These are phyloP conservation scores for Acrobasis suavella DNA, from an alignment of 2,888 invertebrate genomes.

Conservation along the genomic window DNA sequence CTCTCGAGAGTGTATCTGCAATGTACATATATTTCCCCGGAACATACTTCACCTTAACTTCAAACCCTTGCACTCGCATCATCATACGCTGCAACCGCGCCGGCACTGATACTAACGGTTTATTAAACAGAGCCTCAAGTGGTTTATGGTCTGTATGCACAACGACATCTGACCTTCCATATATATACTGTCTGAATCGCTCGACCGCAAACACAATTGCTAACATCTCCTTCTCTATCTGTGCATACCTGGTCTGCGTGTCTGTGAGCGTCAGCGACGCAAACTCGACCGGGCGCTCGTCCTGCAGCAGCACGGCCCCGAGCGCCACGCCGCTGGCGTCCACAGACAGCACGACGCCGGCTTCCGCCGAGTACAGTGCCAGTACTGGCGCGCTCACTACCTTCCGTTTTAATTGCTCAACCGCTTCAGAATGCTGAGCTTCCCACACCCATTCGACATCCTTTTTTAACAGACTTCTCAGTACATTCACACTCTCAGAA, in stretches of 20 bases:
- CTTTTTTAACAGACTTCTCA: conserved; percentile 26
- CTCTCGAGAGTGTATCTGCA: conserved; percentile 32
- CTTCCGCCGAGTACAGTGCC: conserved; percentile 19
- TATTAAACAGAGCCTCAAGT: conserved; percentile 37
- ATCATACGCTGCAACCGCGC: conserved; percentile 33
- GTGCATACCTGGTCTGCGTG: conserved; percentile 32
- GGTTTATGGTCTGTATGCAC: conserved; percentile 43
- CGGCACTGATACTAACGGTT: conserved; percentile 32
- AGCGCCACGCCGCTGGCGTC: conserved; percentile 37
- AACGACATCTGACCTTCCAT: conserved; percentile 30
- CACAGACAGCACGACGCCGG: conserved; percentile 32
- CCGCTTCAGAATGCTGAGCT: background rate
- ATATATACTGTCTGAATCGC: conserved; percentile 39
- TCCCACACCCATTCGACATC: conserved; percentile 34
- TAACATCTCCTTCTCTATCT: conserved; percentile 42
- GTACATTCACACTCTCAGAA: conserved; percentile 26
- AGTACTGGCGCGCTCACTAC: conserved; percentile 29
- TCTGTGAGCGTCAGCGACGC: conserved; percentile 23
- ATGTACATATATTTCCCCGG: conserved; percentile 29
- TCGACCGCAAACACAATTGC: conserved; percentile 40
- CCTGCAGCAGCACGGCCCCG: conserved; percentile 29
- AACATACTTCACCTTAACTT: conserved; percentile 31
- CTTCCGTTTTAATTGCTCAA: conserved; percentile 25
- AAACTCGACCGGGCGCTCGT: conserved; percentile 23
- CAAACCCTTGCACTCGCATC: background rate